A percentile compares a stretch with the other conserved stretches of the same genome.
Evolutionary conservation across 2,888 invertebrate genomes (phyloP).

Genomic region (Sesamia inferens): DNA sequence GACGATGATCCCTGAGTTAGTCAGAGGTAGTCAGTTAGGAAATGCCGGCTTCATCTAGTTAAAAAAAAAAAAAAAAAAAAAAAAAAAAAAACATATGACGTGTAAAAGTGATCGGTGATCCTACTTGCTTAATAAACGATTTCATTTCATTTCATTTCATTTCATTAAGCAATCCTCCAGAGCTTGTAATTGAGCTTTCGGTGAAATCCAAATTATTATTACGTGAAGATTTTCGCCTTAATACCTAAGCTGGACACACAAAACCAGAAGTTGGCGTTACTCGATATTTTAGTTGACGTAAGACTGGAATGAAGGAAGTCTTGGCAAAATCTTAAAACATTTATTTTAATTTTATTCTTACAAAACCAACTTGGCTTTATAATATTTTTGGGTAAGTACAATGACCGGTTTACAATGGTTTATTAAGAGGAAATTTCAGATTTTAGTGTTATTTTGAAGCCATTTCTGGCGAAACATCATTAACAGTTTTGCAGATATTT

Average conservation of each 20-base stretch:
- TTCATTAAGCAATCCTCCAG: no score
- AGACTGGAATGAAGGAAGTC: neutral
- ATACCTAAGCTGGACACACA: conserved; percentile 10
- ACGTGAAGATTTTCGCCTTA: conserved; percentile 26
- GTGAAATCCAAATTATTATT: conserved; percentile 23
- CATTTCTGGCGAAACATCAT: neutral
- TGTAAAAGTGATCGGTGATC: no score
- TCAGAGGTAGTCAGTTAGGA: no score
- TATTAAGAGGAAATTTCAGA: neutral
- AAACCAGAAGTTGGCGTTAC: conserved; percentile 22
- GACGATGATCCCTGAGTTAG: no score
- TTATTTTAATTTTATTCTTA: neutral
- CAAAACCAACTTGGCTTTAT: neutral
- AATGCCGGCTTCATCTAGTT: no score
- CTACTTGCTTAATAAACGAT: no score
- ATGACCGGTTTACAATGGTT: conserved; percentile 31
- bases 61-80: no score
- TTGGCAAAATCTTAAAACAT: neutral
- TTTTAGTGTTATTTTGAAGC: conserved; percentile 7
- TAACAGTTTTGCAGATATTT: neutral
- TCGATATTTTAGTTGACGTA: conserved; percentile 38
- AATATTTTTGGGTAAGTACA: conserved; percentile 25
- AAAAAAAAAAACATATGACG: no score
- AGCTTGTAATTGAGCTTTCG: no score
- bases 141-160: no score